Percentiles rank a stretch among this genome's conserved stretches.
These are phyloP conservation scores for Ochotona princeps DNA, from an alignment of 2,113 vertebrate genomes.

Conservation along the genomic window DNA sequence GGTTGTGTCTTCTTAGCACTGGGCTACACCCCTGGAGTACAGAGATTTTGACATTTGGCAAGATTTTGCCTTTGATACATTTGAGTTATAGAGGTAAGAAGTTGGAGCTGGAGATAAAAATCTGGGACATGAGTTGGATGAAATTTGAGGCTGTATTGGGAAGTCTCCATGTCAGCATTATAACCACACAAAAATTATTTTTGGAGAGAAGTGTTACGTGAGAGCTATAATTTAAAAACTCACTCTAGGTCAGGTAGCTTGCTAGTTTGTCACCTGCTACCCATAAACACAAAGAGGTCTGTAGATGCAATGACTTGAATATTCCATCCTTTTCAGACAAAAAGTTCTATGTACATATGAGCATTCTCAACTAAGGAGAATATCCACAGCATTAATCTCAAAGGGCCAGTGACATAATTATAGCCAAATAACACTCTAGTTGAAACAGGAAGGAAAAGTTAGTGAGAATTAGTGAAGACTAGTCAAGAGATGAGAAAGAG, in stretches of 20 bases:
- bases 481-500: neutral
- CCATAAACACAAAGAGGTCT: neutral
- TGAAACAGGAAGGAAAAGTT: neutral
- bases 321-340: neutral
- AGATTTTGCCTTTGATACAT: slow-evolving; percentile 6
- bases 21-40: neutral
- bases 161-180: neutral
- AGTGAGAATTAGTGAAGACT: neutral
- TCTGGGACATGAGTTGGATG: neutral
- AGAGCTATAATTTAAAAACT: neutral
- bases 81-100: neutral
- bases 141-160: neutral
- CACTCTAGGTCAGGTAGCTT: neutral
- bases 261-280: neutral
- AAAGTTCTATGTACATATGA: neutral
- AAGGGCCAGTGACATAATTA: neutral
- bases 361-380: neutral
- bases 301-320: neutral
- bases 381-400: neutral
- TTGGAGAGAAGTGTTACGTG: neutral
- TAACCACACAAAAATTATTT: neutral
- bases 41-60: neutral
- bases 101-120: neutral
- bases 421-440: neutral
- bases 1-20: neutral